Conservation (phyloP, 2,113 vertebrate species). For the Typhlomys cinereus region DNA sequence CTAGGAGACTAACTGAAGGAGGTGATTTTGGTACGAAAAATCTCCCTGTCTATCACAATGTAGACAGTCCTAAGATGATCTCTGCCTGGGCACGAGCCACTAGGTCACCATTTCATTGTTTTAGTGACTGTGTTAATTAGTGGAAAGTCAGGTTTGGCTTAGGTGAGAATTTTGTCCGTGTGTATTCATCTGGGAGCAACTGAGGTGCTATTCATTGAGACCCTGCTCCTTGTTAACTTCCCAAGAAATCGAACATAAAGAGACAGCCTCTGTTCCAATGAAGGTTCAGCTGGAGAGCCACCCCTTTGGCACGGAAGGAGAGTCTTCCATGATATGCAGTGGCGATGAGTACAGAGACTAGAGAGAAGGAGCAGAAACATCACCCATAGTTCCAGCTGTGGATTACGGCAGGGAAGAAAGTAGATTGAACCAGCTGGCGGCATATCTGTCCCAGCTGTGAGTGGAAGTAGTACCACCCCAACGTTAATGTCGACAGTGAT, state of each 20-base stretch:
- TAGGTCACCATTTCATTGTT: too few species aligned
- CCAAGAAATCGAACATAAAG: not conserved
- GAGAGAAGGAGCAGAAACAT: not conserved
- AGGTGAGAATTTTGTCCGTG: not conserved
- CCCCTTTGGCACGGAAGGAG: not conserved
- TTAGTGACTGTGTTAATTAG: too few species aligned
- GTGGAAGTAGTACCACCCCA: not conserved
- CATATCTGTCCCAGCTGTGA: not conserved
- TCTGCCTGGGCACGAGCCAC: too few species aligned
- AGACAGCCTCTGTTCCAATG: not conserved
- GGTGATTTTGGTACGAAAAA: not conserved
- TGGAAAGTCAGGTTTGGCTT: not conserved
- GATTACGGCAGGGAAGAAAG: fast-evolving
- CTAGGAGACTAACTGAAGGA: not conserved
- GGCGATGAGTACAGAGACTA: not conserved
- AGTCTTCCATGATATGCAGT: not conserved
- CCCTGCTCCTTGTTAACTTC: not conserved
- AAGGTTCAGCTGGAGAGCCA: not conserved
- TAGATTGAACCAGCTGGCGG: not conserved
- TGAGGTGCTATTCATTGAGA: not conserved
- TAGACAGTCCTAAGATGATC: not conserved
- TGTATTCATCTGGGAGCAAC: not conserved
- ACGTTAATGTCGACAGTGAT: not conserved
- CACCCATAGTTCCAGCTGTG: not conserved
- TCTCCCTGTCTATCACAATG: not conserved